These are phyloP conservation scores for Gymnosoma rotundatum DNA, from an alignment of 2,888 invertebrate genomes.

Conservation along the genomic window DNA sequence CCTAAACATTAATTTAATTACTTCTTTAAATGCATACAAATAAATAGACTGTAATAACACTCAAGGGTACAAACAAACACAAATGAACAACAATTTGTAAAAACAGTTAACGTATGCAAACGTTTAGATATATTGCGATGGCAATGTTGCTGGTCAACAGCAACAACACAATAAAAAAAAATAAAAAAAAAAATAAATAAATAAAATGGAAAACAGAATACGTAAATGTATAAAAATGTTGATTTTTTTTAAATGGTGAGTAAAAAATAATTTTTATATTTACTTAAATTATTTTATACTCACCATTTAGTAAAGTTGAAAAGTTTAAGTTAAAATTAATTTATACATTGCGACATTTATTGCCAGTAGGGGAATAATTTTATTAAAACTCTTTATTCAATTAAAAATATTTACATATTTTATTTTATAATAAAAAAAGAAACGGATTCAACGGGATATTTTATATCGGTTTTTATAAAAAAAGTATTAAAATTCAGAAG, in stretches of 20 bases:
- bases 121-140: background rate
- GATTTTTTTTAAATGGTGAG: background rate
- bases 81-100: constrained; percentile 4
- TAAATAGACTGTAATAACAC: background rate
- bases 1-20: constrained; percentile 41
- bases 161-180: background rate
- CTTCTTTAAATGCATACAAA: constrained; percentile 4
- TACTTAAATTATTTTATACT: too few relatives aligned
- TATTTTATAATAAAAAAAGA: constrained; percentile 5
- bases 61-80: background rate
- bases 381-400: constrained; percentile 22
- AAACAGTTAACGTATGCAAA: background rate
- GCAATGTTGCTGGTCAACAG: constrained; percentile 1
- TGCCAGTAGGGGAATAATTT: constrained; percentile 34
- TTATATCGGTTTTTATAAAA: too few relatives aligned
- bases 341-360: constrained; percentile 36
- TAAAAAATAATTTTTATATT: too few relatives aligned
- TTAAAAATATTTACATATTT: background rate
- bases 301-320: too few relatives aligned
- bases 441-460: too few relatives aligned
- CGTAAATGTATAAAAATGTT: background rate
- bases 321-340: constrained; percentile 24
- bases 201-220: constrained; percentile 9
- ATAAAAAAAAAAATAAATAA: too few relatives aligned
- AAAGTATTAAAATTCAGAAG: too few relatives aligned